Conservation (phyloP, 2,113 vertebrate genomes). For the Gasterosteus nipponicus region DNA sequence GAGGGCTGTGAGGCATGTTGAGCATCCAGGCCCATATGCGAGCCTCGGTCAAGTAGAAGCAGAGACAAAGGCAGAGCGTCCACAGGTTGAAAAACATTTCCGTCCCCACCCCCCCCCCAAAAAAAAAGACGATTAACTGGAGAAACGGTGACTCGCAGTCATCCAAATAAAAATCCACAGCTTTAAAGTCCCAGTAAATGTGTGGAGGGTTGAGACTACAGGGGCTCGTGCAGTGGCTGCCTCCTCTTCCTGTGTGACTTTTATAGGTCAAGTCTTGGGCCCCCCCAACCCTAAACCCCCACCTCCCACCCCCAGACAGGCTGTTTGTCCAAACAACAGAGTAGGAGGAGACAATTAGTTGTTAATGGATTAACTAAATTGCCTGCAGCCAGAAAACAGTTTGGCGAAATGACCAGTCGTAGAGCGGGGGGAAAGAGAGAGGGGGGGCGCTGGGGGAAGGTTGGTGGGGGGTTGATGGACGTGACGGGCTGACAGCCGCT, state of each 20-base stretch:
- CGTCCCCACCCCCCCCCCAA: neutral
- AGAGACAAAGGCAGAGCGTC: conserved; percentile 64
- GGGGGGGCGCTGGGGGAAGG: conserved; percentile 12
- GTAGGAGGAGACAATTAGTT: conserved; percentile 89
- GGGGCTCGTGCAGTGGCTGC: conserved; percentile 24
- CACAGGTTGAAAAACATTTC: conserved; percentile 64
- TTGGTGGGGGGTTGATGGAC: conserved; percentile 33
- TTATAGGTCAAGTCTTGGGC: conserved; percentile 71
- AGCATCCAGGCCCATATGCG: conserved; percentile 91
- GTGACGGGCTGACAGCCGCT: conserved; percentile 64
- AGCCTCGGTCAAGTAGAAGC: conserved; percentile 67
- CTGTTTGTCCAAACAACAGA: conserved; percentile 85
- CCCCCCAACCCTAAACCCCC: conserved; percentile 20
- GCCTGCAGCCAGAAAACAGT: conserved; percentile 67
- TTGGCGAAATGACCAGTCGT: conserved; percentile 70
- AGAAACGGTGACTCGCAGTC: neutral
- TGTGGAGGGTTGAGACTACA: conserved; percentile 6
- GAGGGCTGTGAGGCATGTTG: conserved; percentile 83
- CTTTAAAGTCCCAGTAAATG: conserved; percentile 4
- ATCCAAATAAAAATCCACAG: neutral
- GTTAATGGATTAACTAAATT: conserved; percentile 90
- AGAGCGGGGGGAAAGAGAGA: conserved; percentile 41
- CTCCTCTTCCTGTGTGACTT: conserved; percentile 51
- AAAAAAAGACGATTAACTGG: too few species aligned
- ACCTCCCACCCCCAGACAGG: conserved; percentile 13